These are phyloP conservation scores for Sepiola atlantica DNA, from an alignment of 2,888 invertebrate species.

Conservation along the genomic window DNA sequence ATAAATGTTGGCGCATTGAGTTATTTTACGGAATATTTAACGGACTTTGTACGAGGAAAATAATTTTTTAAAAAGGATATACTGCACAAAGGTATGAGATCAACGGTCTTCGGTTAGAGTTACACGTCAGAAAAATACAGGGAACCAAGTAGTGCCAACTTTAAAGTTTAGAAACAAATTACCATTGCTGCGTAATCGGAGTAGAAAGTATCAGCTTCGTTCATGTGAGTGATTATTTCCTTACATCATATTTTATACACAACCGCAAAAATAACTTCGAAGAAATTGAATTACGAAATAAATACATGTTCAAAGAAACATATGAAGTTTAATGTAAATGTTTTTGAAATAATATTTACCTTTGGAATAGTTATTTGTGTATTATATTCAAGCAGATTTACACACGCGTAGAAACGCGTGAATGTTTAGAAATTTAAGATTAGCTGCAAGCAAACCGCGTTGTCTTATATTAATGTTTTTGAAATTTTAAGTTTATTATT, in stretches of 20 bases:
- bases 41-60: too few species aligned
- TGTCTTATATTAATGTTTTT: too few species aligned
- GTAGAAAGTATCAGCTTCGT: not conserved
- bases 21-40: too few species aligned
- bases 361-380: not conserved
- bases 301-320: not conserved
- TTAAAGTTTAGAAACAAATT: not conserved
- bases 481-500: too few species aligned
- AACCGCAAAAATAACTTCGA: not conserved
- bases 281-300: not conserved
- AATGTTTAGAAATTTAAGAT: not conserved
- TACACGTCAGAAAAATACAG: not conserved
- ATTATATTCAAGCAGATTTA: not conserved
- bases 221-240: not conserved
- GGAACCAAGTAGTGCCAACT: not conserved
- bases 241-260: not conserved
- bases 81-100: too few species aligned
- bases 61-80: too few species aligned
- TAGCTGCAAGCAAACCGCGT: too few species aligned
- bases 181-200: not conserved
- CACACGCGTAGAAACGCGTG: not conserved
- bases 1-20: too few species aligned
- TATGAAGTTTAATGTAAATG: not conserved
- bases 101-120: too few species aligned
- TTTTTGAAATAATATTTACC: not conserved